Evolutionary conservation across 2,888 invertebrate species (phyloP).

Genomic region (Drosophila birchii): DNA sequence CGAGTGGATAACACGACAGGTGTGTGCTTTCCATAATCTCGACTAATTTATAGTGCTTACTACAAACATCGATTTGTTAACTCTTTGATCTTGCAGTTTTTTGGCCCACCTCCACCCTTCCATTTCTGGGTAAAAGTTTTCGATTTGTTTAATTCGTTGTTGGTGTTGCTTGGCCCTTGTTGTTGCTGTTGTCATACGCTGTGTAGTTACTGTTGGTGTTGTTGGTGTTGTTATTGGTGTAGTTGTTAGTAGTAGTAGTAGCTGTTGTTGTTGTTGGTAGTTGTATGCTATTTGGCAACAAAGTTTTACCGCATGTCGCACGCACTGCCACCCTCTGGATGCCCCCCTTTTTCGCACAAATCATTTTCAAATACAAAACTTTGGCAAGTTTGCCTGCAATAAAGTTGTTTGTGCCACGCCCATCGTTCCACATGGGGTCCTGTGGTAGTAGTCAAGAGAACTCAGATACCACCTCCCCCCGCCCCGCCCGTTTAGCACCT

Average conservation of each 20-base stretch:
- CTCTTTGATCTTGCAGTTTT: constrained; percentile 16
- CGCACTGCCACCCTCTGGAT: constrained; percentile 33
- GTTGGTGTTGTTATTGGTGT: not conserved
- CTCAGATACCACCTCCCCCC: too few relatives aligned
- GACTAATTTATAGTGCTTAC: constrained; percentile 2
- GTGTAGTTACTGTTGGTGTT: not conserved
- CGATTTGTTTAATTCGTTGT: constrained; percentile 72
- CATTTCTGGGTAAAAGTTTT: constrained; percentile 48
- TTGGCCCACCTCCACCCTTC: too few relatives aligned
- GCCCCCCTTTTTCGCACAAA: constrained; percentile 56
- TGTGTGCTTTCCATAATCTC: constrained; percentile 9
- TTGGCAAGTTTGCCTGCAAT: constrained; percentile 70
- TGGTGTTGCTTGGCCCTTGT: constrained; percentile 33
- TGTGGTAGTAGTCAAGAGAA: too few relatives aligned
- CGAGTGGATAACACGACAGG: constrained; percentile 4
- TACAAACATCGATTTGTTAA: constrained; percentile 20
- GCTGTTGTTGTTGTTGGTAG: constrained; percentile 23
- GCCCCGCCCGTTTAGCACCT: not conserved
- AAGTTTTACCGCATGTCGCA: constrained; percentile 69
- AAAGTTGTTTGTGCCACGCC: constrained; percentile 68
- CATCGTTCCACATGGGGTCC: constrained; percentile 14
- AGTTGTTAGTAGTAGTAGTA: constrained; percentile 6
- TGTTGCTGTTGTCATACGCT: too few relatives aligned
- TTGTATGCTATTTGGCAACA: constrained; percentile 67
- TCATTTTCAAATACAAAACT: constrained; percentile 76